Evolutionary conservation across 2,113 vertebrate species (phyloP).

Genomic region (Python bivittatus): DNA sequence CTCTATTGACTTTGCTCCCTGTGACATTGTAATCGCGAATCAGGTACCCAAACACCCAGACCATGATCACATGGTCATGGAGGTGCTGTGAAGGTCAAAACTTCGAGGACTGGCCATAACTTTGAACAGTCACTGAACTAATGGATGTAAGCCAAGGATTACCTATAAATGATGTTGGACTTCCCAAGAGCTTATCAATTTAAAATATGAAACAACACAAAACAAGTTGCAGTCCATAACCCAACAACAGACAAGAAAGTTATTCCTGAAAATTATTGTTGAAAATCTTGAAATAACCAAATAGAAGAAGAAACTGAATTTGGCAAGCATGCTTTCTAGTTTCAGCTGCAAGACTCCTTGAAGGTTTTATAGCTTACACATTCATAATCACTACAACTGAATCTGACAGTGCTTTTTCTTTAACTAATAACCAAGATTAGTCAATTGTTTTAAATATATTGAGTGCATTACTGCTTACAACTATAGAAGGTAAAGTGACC

Average conservation of each 20-base stretch:
- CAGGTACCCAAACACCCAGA: too few species aligned
- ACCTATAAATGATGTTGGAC: neutral
- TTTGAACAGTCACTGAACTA: too few species aligned
- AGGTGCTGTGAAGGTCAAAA: too few species aligned
- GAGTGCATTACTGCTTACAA: neutral
- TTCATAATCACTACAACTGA: neutral
- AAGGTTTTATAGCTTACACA: neutral
- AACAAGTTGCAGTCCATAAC: neutral
- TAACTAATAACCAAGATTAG: neutral
- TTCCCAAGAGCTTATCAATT: neutral
- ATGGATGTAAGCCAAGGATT: too few species aligned
- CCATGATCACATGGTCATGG: too few species aligned
- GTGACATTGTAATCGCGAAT: too few species aligned
- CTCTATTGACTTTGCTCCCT: too few species aligned
- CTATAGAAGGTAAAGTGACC: neutral
- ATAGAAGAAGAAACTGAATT: neutral
- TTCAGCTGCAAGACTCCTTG: neutral
- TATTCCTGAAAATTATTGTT: neutral
- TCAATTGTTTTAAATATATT: neutral
- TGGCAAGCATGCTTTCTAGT: neutral
- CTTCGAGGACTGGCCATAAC: too few species aligned
- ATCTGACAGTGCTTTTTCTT: neutral
- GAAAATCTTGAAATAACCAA: neutral
- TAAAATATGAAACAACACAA: neutral
- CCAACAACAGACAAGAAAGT: neutral